These are phyloP conservation scores for Sitophilus oryzae DNA, from an alignment of 1,140 invertebrate species.

Conservation along the genomic window DNA sequence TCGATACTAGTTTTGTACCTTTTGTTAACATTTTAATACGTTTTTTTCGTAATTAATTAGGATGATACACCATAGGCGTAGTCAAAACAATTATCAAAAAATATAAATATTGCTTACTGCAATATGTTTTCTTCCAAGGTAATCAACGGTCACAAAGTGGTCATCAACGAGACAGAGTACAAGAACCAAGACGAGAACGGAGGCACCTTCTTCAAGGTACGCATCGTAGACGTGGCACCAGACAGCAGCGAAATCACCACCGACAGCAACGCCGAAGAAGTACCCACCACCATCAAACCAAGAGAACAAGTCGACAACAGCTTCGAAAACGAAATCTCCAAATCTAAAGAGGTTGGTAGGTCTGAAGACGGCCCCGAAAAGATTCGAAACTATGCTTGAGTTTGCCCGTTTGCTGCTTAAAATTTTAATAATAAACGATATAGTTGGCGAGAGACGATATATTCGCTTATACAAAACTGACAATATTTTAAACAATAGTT, in stretches of 20 bases:
- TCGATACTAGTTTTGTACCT: too few relatives aligned
- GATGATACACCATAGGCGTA: too few relatives aligned
- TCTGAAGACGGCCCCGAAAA: slow-evolving; percentile 31
- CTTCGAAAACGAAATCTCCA: slow-evolving; percentile 37
- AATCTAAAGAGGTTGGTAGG: slow-evolving; percentile 40
- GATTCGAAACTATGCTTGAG: slow-evolving; percentile 16
- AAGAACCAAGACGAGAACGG: slow-evolving; percentile 43
- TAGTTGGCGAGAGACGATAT: too few relatives aligned
- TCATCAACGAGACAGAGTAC: slow-evolving; percentile 54
- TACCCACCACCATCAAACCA: slow-evolving; percentile 10
- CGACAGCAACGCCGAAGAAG: slow-evolving; percentile 26
- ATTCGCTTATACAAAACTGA: too few relatives aligned
- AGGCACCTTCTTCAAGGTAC: slow-evolving; percentile 47
- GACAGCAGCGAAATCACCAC: slow-evolving; percentile 38
- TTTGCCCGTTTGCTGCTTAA: neutral
- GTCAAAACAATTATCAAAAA: too few relatives aligned
- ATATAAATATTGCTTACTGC: too few relatives aligned
- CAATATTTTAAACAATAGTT: too few relatives aligned
- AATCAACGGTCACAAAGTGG: slow-evolving; percentile 52
- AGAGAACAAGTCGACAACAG: slow-evolving; percentile 34
- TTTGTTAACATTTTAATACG: too few relatives aligned
- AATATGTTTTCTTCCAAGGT: slow-evolving; percentile 44
- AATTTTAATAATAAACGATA: too few relatives aligned
- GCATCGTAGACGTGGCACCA: slow-evolving; percentile 50
- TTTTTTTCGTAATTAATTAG: too few relatives aligned